Evolutionary conservation across 1,140 invertebrate genomes (phyloP).

Genomic region (Dendroctonus ponderosae): DNA sequence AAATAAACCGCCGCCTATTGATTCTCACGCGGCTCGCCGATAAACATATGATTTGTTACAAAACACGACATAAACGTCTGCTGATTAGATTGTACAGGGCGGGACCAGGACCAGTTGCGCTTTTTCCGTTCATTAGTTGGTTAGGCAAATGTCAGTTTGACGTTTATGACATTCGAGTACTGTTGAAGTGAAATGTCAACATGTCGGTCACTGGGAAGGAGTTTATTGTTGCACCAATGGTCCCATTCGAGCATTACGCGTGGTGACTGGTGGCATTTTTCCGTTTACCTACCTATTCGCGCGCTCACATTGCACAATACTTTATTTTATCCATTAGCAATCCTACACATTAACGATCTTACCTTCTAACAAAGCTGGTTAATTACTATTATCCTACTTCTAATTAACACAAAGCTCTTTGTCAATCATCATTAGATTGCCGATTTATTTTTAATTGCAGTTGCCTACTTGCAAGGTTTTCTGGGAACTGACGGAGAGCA

Average conservation of each 20-base stretch:
- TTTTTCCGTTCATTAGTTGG: no score
- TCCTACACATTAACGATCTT: constrained; percentile 17
- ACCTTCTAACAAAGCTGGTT: constrained; percentile 22
- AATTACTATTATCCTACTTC: constrained; percentile 24
- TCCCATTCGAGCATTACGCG: background rate
- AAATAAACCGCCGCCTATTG: no score
- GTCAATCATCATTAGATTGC: constrained; percentile 20
- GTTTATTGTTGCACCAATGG: no score
- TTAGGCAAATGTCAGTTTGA: no score
- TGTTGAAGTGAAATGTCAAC: no score
- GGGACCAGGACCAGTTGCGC: no score
- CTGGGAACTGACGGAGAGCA: background rate
- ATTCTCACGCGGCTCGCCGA: no score
- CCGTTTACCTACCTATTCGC: constrained; percentile 11
- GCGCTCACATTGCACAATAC: constrained; percentile 16
- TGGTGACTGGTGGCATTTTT: constrained; percentile 1
- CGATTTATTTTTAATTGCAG: constrained; percentile 25
- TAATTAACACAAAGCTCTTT: constrained; percentile 30
- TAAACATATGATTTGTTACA: no score
- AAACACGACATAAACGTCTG: no score
- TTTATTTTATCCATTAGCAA: constrained; percentile 23
- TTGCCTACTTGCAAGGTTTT: background rate
- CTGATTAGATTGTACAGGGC: no score
- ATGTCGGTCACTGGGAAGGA: no score
- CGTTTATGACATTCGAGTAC: no score